Evolutionary conservation across 2,797 vertebrate species (phyloP), one percentile per base, ranked within the genome.

Genomic region (Anolis apletophallus): DNA sequence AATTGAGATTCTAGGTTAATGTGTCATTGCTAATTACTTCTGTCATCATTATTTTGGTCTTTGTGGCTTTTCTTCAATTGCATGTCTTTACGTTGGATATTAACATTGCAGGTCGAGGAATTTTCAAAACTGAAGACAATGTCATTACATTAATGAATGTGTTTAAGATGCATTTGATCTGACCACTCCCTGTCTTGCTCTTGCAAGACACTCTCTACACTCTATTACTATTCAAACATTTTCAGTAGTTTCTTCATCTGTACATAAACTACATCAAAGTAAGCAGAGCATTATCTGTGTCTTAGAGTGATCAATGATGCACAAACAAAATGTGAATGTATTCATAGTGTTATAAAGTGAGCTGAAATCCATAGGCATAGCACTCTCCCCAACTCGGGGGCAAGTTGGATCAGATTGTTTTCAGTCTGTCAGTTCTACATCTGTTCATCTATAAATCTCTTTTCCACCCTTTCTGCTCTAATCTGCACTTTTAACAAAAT

Each of bases 191-290:
- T 86, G 32, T 11, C 59, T 79, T 68, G 55, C 71, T 88, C 57
- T 82, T 84, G 57, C 36, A 73, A 55, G 46, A 46, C 46, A 46
- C 85, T 67, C 40, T n/a, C 55, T 9, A 46, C 36, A 57, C 0
- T 80, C 17, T 87, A 32, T 75, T 71, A 86, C 64, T 73, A 72
- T 90, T 32, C 29, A 85, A 81, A 80, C 79, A 2, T 9, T 5
- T 26, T 52, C 61, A 59, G 12, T 6, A 3, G 76, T 36, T 83
- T 36, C 1, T 76, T 8, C 0, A 3, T 23, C 36, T 52, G 11
- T 50, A 80, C 34, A 26, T 74, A 9, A 75, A 61, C 0, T 0
- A 84, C 81, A 81, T 40, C 80, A 84, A 67, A 40, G 17, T 77
- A 77, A 85, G 80, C 0, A 0, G 19, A 21, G 71, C 78, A 3